These are phyloP conservation scores for Brachynemurus nebulosus DNA, from an alignment of 2,888 invertebrate genomes.

Conservation along the genomic window DNA sequence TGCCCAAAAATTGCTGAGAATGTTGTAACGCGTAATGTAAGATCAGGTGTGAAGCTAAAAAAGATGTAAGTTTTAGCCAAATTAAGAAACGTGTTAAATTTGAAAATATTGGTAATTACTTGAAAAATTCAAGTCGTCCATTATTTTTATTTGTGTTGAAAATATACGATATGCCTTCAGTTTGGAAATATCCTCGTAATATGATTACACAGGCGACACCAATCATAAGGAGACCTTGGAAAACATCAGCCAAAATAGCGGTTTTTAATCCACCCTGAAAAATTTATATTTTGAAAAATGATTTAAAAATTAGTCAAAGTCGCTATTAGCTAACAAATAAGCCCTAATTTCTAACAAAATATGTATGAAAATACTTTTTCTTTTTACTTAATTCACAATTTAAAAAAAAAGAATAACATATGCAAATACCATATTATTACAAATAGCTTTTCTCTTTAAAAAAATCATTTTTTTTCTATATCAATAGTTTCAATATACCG, in stretches of 20 bases:
- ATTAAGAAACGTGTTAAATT: no score
- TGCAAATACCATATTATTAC: no score
- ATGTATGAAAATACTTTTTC: no score
- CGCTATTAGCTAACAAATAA: no score
- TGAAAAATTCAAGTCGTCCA: conserved; percentile 59
- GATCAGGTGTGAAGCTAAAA: conserved; percentile 54
- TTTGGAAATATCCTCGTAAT: conserved; percentile 57
- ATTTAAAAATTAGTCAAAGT: neutral
- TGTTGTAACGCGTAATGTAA: conserved; percentile 62
- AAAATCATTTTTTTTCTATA: no score
- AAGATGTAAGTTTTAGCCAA: conserved; percentile 5
- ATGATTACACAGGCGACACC: conserved; percentile 67
- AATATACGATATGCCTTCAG: conserved; percentile 58
- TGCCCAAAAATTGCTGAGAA: conserved; percentile 67
- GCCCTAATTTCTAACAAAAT: no score
- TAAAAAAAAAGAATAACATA: no score
- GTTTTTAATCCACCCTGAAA: conserved; percentile 63
- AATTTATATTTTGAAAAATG: neutral
- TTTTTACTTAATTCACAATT: no score
- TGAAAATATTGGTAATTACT: conserved; percentile 41
- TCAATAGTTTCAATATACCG: no score
- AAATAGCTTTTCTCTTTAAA: no score
- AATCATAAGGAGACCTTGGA: conserved; percentile 82
- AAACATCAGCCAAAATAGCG: conserved; percentile 76
- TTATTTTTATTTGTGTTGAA: conserved; percentile 51